These are phyloP conservation scores for Euzophera pinguis DNA, from an alignment of 2,888 invertebrate genomes.

Conservation along the genomic window DNA sequence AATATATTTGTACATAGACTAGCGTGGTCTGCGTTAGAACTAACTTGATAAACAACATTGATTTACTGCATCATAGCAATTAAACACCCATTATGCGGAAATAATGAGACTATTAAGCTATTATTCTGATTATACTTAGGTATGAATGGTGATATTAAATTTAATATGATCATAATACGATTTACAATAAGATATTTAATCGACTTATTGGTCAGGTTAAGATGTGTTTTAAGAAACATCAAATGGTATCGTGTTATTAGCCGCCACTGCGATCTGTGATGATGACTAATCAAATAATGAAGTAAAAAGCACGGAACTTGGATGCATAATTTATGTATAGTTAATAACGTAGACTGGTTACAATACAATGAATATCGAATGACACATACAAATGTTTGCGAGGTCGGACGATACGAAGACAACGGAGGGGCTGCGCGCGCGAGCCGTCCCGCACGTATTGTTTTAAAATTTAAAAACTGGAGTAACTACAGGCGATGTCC, in stretches of 20 bases:
- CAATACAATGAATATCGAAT: constrained; percentile 40
- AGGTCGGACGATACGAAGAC: constrained; percentile 42
- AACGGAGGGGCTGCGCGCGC: constrained; percentile 40
- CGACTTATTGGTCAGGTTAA: too few species aligned
- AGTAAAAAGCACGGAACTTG: constrained; percentile 47
- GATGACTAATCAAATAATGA: constrained; percentile 47
- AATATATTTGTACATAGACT: neutral
- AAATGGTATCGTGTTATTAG: neutral
- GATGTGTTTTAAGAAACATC: neutral
- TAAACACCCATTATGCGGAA: constrained; percentile 34
- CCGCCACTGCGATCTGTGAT: constrained; percentile 27
- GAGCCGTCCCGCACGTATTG: too few species aligned
- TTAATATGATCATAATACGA: neutral
- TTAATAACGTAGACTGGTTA: constrained; percentile 30
- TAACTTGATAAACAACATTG: constrained; percentile 23
- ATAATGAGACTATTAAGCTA: constrained; percentile 19
- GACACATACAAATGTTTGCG: constrained; percentile 42
- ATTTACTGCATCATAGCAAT: constrained; percentile 33
- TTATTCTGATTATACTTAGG: constrained; percentile 13
- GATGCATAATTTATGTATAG: constrained; percentile 34
- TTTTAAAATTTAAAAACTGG: constrained; percentile 36
- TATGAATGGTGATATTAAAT: neutral
- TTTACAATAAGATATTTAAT: too few species aligned
- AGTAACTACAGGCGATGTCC: constrained; percentile 17
- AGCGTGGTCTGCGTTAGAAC: neutral